These are phyloP conservation scores for Tipula lateralis DNA, from an alignment of 2,888 invertebrate genomes.

Conservation along the genomic window DNA sequence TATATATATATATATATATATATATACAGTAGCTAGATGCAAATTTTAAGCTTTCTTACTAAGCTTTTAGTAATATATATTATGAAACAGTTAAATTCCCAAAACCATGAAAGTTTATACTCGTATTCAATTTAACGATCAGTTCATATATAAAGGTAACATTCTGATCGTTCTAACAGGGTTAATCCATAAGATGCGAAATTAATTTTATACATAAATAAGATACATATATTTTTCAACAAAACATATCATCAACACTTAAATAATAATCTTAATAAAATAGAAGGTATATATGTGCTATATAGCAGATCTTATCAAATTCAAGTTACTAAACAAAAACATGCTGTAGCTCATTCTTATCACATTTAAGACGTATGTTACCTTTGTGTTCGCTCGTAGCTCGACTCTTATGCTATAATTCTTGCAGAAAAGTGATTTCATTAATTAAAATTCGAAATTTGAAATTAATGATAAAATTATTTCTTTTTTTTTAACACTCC, in stretches of 20 bases:
- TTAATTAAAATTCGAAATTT: neutral
- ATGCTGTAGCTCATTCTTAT: neutral
- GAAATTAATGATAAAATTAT: neutral
- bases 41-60: neutral
- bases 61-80: no score
- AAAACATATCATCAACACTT: neutral
- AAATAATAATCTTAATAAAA: neutral
- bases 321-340: neutral
- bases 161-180: neutral
- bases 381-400: neutral
- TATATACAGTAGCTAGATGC: no score
- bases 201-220: neutral
- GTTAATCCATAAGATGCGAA: neutral
- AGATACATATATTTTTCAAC: neutral
- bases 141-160: no score
- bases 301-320: neutral
- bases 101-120: no score
- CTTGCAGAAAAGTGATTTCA: neutral
- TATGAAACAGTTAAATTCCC: no score
- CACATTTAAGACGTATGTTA: neutral
- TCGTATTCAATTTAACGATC: no score
- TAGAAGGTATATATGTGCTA: neutral
- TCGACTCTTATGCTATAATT: no score
- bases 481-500: neutral
- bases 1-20: no score